These are phyloP conservation scores for Lagopus leucura DNA, from an alignment of 2,113 vertebrate species.

Conservation along the genomic window DNA sequence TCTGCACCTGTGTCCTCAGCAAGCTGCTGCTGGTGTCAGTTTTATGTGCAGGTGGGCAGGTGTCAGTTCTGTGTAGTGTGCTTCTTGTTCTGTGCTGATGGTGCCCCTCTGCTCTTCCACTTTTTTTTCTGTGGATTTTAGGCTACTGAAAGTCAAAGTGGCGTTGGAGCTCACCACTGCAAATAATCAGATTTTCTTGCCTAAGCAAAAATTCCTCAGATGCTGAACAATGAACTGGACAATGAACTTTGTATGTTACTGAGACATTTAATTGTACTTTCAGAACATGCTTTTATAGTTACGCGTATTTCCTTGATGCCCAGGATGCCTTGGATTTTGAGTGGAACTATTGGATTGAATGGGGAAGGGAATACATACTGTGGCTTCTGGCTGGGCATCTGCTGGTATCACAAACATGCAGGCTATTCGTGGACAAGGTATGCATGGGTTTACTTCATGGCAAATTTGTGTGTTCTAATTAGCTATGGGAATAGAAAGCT, in stretches of 20 bases:
- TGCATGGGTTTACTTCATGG: neutral
- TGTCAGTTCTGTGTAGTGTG: neutral
- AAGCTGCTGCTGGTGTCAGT: neutral
- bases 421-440: constrained; percentile 83
- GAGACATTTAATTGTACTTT: neutral
- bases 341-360: constrained; percentile 95
- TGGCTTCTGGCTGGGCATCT: constrained; percentile 89
- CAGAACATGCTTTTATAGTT: neutral
- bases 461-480: neutral
- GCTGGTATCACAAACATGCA: constrained; percentile 81
- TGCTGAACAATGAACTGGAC: neutral
- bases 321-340: constrained; percentile 94
- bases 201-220: neutral
- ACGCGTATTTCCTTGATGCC: neutral
- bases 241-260: neutral
- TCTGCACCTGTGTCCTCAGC: neutral
- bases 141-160: neutral
- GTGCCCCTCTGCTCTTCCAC: neutral
- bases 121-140: neutral
- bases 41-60: neutral
- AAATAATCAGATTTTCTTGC: neutral
- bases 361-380: constrained; percentile 84
- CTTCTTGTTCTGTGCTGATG: neutral
- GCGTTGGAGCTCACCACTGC: neutral
- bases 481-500: neutral